Conservation (phyloP, 2,797 vertebrate genomes). For the Cynopterus sphinx region DNA sequence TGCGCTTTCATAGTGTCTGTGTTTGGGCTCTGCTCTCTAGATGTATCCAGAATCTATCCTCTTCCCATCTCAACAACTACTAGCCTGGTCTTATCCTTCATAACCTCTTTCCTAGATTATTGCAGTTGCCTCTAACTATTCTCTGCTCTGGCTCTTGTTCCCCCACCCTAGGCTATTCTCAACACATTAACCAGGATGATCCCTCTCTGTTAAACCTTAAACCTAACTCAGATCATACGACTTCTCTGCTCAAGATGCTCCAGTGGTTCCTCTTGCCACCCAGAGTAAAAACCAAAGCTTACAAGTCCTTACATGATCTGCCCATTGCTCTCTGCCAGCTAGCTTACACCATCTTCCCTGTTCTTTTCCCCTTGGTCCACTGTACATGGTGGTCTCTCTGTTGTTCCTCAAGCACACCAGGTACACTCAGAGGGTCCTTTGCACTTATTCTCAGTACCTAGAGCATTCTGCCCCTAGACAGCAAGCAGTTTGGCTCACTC, state of each 20-base stretch:
- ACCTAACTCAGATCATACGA: background rate
- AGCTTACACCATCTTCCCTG: background rate
- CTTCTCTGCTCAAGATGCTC: background rate
- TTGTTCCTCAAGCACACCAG: background rate
- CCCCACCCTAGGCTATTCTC: background rate
- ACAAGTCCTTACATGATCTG: background rate
- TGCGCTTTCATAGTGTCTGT: background rate
- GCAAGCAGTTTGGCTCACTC: background rate
- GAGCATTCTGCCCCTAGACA: background rate
- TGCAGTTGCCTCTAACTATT: background rate
- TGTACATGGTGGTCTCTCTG: background rate
- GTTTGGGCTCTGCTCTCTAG: constrained; percentile 20
- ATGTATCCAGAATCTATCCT: background rate
- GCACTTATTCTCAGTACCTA: background rate
- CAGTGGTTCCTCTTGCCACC: background rate
- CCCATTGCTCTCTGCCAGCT: background rate
- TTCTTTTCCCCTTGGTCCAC: background rate
- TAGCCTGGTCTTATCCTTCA: background rate
- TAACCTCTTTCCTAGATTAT: background rate
- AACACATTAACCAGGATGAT: background rate
- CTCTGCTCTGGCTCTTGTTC: background rate
- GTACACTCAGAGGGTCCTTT: background rate
- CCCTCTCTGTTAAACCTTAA: background rate
- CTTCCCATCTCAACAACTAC: background rate
- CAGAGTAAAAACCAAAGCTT: background rate